These are phyloP conservation scores for Terrapene triunguis DNA, from an alignment of 2,113 vertebrate species.

Conservation along the genomic window DNA sequence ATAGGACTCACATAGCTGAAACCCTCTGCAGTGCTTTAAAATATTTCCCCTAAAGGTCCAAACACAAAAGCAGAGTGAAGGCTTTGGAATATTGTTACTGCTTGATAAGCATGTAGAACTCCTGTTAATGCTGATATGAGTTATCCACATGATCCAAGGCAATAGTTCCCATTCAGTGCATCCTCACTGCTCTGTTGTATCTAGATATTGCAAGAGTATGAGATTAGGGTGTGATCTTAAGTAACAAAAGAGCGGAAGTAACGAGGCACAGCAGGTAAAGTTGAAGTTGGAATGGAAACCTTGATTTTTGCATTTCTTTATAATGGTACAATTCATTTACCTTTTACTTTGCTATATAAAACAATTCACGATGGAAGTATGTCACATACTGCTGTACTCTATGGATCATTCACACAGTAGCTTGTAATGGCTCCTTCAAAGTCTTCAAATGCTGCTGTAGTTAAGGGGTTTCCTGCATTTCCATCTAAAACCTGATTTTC, in stretches of 20 bases:
- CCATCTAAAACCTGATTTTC: not conserved
- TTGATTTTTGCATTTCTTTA: not conserved
- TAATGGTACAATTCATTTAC: fast-evolving
- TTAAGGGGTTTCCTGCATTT: not conserved
- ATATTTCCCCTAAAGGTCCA: not conserved
- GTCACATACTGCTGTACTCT: not conserved
- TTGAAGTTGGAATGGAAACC: not conserved
- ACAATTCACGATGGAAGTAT: not conserved
- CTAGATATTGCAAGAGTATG: not conserved
- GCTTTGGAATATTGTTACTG: not conserved
- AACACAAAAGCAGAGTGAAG: not conserved
- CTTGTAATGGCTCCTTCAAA: not conserved
- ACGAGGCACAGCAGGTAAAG: not conserved
- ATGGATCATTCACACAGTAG: not conserved
- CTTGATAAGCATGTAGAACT: not conserved
- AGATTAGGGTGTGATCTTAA: not conserved
- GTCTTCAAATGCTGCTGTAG: not conserved
- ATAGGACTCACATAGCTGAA: not conserved
- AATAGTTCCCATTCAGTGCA: not conserved
- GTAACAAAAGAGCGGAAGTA: not conserved
- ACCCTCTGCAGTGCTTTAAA: not conserved
- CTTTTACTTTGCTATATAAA: not conserved
- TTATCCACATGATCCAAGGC: not conserved
- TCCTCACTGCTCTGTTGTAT: not conserved
- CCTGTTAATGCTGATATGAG: not conserved